Base-by-base conservation (phyloP, 2,113 vertebrate species). In the Chelonoidis abingdonii region DNA sequence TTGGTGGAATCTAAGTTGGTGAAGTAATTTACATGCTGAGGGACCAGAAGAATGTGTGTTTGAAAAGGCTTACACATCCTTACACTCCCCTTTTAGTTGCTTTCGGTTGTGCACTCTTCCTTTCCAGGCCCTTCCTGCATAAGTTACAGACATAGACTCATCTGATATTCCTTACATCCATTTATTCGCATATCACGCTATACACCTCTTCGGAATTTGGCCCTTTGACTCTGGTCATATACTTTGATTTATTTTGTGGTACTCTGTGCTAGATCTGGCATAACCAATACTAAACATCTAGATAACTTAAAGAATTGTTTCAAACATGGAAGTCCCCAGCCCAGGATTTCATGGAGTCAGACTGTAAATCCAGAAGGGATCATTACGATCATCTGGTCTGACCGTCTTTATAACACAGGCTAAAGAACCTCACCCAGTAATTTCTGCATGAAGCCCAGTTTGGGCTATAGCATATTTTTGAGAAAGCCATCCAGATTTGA, bases 351-450 rank as follows among this genome's bases (percentile, higher is more conserved):
- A 91, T 87, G 92, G 96, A 97, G 94, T 95, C 62, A 65, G 62
- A 65, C 6, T 95, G 89, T 79, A 59, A 57, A 53, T 85, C 95
- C 95, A 90, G 92, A 96, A 96, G 92, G 85, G 94, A 97, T 93
- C 86, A 97, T 96, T 93, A 65, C 29, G 84, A 92, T 93, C 89
- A 96, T 92, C 93, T 94, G 92, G 95, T 65, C 95, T 94, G 94
- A 81, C 90, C 96, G 96, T 94, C 94, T 83, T 12, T 79, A 89
- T 85, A 96, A 92, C 87, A 95, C 88, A 97, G 95, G 72, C 89
- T 93, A 93, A 97, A 93, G 95, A 94, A 92, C 90, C 91, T 97
- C 96, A 97, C 91, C 94, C 92, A 91, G 89, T 95, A 90, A n/a
- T 88, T 96, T 95, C 88, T 94, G 92, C 92, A 96, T 93, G 95